phyloP scores from a whole-genome alignment of 2,888 invertebrate genomes.

The Drosophila seclusa region DNA sequence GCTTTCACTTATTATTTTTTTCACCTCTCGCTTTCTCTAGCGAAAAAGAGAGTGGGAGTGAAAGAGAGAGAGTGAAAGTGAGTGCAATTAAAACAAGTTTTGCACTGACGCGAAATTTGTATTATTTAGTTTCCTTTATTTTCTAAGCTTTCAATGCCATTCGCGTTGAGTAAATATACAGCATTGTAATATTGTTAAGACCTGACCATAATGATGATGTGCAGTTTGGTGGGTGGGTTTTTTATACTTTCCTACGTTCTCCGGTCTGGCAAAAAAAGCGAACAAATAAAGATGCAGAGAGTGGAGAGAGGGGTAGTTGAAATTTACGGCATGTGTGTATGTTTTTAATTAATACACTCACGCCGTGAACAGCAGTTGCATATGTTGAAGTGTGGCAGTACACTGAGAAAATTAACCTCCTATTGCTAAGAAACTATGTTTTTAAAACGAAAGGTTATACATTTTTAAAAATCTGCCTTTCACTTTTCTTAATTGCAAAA shows the following conservation, averaged over 20 bases:
- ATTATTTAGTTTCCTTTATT: conserved; percentile 19
- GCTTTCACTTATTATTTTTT: conserved; percentile 4
- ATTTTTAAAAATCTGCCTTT: not conserved
- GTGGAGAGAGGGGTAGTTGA: not conserved
- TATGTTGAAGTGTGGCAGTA: conserved; percentile 39
- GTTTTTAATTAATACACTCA: conserved; percentile 64
- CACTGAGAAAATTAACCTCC: not conserved
- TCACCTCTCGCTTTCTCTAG: not conserved
- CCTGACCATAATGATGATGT: conserved; percentile 46
- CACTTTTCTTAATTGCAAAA: not conserved
- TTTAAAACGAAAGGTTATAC: not conserved
- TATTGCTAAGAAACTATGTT: not conserved
- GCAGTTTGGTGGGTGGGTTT: conserved; percentile 20
- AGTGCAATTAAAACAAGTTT: conserved; percentile 34
- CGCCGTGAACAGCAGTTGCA: conserved; percentile 36
- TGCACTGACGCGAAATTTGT: conserved; percentile 10
- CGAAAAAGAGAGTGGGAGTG: not conserved
- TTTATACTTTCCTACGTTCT: conserved; percentile 34
- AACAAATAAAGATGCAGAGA: not conserved
- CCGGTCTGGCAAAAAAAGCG: conserved; percentile 5
- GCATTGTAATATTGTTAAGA: conserved; percentile 46
- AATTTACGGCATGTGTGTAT: conserved; percentile 59
- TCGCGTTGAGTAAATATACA: conserved; percentile 32
- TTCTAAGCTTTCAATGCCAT: not conserved
- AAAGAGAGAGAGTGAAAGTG: not conserved